Percentiles rank a stretch among this genome's conserved stretches.
Conservation (phyloP, 2,113 vertebrate species). For the Ammodytes marinus region DNA sequence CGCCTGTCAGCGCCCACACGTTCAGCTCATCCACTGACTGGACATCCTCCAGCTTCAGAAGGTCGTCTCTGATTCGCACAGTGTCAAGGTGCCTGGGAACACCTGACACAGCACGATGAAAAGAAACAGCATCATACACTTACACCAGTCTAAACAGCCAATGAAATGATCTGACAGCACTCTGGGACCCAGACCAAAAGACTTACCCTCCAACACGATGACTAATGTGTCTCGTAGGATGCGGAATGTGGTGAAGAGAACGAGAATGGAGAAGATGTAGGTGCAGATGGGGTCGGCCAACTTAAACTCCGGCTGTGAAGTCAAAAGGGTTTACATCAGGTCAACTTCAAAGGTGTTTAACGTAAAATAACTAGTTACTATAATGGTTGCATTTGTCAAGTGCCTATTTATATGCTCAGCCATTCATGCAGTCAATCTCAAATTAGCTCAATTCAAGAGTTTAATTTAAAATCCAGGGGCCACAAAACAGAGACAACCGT, state of each 20-base stretch:
- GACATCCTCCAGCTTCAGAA: constrained; percentile 95
- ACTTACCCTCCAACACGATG: constrained; percentile 95
- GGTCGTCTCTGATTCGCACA: constrained; percentile 90
- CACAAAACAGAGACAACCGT: background rate
- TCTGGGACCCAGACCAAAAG: background rate
- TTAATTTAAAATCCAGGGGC: background rate
- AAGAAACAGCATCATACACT: background rate
- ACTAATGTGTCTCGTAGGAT: constrained; percentile 93
- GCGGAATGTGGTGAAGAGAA: constrained; percentile 93
- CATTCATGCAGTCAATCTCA: background rate
- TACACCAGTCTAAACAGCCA: background rate
- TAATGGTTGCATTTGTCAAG: background rate
- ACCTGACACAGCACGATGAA: constrained; percentile 78
- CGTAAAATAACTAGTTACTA: background rate
- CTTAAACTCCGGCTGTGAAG: constrained; percentile 93
- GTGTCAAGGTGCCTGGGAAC: constrained; percentile 92
- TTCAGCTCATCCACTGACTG: constrained; percentile 95
- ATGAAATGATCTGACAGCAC: background rate
- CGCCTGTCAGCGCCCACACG: constrained; percentile 94
- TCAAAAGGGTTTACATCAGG: constrained; percentile 32
- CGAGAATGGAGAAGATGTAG: constrained; percentile 95
- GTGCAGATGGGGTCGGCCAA: constrained; percentile 98
- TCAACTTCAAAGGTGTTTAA: background rate
- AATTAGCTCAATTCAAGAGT: background rate
- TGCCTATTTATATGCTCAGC: background rate